Base-by-base conservation (phyloP, 1,140 invertebrate genomes). In the Melipona quadrifasciata region DNA sequence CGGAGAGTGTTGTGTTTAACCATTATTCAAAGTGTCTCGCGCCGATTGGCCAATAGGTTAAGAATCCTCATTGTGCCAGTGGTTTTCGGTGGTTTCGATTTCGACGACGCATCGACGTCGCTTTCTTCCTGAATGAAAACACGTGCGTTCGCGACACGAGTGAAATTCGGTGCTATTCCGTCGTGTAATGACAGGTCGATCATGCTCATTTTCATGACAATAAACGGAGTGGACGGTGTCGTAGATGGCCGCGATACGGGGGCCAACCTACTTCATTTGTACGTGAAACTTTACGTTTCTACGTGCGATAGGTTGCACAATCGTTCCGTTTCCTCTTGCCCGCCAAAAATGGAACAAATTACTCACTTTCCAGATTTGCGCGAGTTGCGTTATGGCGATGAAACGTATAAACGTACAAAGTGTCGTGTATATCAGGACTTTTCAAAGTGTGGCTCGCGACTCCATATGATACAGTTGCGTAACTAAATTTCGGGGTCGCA, bases 161-260 rank as follows among this genome's bases (percentile, higher is more conserved):
- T 34, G 77, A 84, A 81, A 85, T 31, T 65, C 3, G 57, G 21
- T 21, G 61, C 51, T 39, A 5, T n/a, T n/a, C n/a, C 3, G 17
- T 24, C 70, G 58, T 67, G 78, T 57, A 85, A 81, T 81, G 16
- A 57, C 31, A 24, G 68, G 0, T 10, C 77, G 78, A 87, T 89
- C 70, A 39, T 47, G 17, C 61, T 71, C 68, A 88, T 89, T 89
- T 89, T 78, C 87, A 86, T 80, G 86, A 89, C 86, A 89, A 89
- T 89, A 80, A 80, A 64, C 51, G 67, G 57, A 11, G 1, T 16
- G 68, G 1, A 4, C 68, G 21, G 51, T 80, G 68, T 79, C 67
- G 57, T 27, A 64, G 55, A 79, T 79, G 75, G 67, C 1, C 16
- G 2, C 31, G 67, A 84, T 72, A 79, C 21, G 10, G 17, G 4